Conservation (phyloP, 1,140 invertebrate genomes). For the Achroia grisella region DNA sequence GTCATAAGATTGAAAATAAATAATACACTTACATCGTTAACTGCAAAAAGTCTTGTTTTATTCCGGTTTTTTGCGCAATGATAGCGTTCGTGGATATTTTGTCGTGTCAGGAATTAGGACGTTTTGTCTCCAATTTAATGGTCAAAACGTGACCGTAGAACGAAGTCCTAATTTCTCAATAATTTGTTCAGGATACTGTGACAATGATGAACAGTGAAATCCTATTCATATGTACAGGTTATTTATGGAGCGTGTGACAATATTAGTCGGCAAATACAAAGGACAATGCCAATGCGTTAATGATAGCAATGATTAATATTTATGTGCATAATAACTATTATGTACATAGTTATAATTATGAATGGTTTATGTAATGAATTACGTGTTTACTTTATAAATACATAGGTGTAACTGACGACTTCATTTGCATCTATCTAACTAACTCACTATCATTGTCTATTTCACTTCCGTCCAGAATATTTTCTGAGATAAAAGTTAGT, state of each 20-base stretch:
- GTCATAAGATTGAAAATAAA: constrained; percentile 26
- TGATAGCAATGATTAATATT: too few relatives aligned
- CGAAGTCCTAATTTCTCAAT: constrained; percentile 52
- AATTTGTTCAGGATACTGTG: constrained; percentile 51
- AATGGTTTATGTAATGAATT: too few relatives aligned
- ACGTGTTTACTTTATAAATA: too few relatives aligned
- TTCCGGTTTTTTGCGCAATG: constrained; percentile 62
- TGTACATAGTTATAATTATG: too few relatives aligned
- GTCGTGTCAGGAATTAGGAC: constrained; percentile 58
- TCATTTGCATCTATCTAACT: too few relatives aligned
- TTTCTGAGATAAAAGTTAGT: too few relatives aligned
- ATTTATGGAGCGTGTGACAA: constrained; percentile 33
- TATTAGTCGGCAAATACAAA: not conserved
- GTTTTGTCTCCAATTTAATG: constrained; percentile 68
- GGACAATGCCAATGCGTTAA: constrained; percentile 3
- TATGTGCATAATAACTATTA: too few relatives aligned
- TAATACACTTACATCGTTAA: constrained; percentile 4
- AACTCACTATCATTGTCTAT: too few relatives aligned
- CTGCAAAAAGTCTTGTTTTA: constrained; percentile 19
- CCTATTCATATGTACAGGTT: constrained; percentile 35
- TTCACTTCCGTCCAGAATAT: too few relatives aligned
- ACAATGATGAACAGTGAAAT: constrained; percentile 44
- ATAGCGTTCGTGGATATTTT: constrained; percentile 64
- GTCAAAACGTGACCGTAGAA: constrained; percentile 60
- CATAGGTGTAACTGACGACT: too few relatives aligned